Percentiles rank a stretch among this genome's conserved stretches.
Evolutionary conservation across 2,113 vertebrate genomes (phyloP).

Genomic region (Menura novaehollandiae): DNA sequence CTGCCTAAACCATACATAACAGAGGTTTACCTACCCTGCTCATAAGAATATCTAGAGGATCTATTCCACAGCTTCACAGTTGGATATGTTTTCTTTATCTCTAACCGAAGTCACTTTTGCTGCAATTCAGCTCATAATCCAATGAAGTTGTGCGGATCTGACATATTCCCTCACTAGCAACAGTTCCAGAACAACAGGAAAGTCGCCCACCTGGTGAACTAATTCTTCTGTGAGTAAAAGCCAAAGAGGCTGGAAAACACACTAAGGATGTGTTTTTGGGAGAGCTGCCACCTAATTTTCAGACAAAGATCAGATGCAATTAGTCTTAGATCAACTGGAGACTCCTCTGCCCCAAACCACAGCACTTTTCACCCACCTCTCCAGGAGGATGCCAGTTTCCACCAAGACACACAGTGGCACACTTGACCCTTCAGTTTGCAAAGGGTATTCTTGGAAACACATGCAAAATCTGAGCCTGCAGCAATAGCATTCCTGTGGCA

Average conservation of each 20-base stretch:
- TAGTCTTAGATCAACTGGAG: not conserved
- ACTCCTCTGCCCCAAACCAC: not conserved
- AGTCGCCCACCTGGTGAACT: conserved; percentile 24
- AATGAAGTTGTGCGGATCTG: conserved; percentile 3
- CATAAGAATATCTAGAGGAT: not conserved
- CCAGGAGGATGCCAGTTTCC: not conserved
- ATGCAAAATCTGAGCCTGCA: not conserved
- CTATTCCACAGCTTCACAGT: not conserved
- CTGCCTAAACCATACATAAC: not conserved
- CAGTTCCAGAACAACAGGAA: conserved; percentile 53
- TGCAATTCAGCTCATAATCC: conserved; percentile 21
- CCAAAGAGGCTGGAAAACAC: conserved; percentile 41
- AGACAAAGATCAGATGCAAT: conserved; percentile 27
- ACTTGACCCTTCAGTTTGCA: not conserved
- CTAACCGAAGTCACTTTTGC: not conserved
- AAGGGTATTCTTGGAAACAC: not conserved
- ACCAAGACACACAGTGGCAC: not conserved
- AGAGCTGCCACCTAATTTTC: conserved; percentile 28
- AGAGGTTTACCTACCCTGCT: not conserved
- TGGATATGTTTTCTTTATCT: not conserved
- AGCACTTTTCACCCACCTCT: not conserved
- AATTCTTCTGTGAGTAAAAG: conserved; percentile 20
- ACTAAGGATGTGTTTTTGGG: conserved; percentile 12
- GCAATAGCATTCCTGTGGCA: conserved; percentile 10
- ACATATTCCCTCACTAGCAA: conserved; percentile 1